Evolutionary conservation across 2,113 vertebrate genomes (phyloP).

Genomic region (Mirounga angustirostris): DNA sequence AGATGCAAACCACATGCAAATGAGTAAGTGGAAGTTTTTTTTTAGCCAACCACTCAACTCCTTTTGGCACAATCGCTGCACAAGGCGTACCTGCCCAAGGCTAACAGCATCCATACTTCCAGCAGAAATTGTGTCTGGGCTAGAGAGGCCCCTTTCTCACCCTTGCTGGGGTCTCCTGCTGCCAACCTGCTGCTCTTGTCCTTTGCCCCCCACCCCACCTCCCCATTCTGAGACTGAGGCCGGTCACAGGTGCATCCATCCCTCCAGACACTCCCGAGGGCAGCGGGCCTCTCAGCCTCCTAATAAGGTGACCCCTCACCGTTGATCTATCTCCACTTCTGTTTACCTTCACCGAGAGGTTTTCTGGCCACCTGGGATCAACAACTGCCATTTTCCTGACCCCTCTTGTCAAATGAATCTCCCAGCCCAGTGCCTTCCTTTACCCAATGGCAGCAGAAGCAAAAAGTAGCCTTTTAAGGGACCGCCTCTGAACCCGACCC

Average conservation of each 20-base stretch:
- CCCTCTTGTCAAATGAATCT: conserved; percentile 41
- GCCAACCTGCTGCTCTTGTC: background rate
- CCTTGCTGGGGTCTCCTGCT: background rate
- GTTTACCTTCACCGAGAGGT: conserved; percentile 26
- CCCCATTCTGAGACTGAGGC: background rate
- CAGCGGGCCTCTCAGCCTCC: conserved; percentile 27
- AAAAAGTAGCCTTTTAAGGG: background rate
- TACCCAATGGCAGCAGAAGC: conserved; percentile 32
- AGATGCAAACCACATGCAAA: conserved; percentile 72
- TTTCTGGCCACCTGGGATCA: conserved; percentile 23
- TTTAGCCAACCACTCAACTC: conserved; percentile 61
- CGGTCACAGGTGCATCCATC: background rate
- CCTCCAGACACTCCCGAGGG: background rate
- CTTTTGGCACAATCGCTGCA: conserved; percentile 29
- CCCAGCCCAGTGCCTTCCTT: background rate
- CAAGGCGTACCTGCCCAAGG: conserved; percentile 42
- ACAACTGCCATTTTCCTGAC: conserved; percentile 18
- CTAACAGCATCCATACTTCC: background rate
- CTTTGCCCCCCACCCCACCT: background rate
- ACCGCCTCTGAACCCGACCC: background rate
- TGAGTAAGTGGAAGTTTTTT: background rate
- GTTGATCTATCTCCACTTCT: background rate
- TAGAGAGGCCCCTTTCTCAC: background rate
- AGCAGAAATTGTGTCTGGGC: background rate
- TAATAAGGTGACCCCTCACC: conserved; percentile 10